phyloP scores from a whole-genome alignment of 2,888 invertebrate genomes.

The Luffia ferchaultella region DNA sequence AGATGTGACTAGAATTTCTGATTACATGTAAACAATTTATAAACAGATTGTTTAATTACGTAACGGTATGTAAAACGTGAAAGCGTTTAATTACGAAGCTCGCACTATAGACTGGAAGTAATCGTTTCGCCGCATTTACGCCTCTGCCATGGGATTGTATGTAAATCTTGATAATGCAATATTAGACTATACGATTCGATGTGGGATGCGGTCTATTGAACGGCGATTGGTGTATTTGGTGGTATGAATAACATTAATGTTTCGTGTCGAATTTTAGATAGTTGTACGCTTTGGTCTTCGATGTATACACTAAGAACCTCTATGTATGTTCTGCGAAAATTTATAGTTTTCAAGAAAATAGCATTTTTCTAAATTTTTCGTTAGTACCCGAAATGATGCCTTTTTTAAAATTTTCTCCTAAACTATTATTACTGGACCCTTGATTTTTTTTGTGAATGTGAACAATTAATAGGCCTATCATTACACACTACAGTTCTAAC shows the following conservation, averaged over 20 bases:
- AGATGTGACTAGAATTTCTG: too few relatives aligned
- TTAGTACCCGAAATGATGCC: too few relatives aligned
- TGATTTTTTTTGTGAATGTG: too few relatives aligned
- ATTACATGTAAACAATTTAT: too few relatives aligned
- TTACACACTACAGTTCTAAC: too few relatives aligned
- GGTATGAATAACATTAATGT: conserved; percentile 12
- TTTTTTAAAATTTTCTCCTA: too few relatives aligned
- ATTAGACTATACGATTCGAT: not conserved
- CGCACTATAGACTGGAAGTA: conserved; percentile 26
- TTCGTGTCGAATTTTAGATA: conserved; percentile 17
- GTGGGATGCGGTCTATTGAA: conserved; percentile 23
- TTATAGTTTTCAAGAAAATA: too few relatives aligned
- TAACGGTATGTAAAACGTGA: not conserved
- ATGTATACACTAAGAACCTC: not conserved
- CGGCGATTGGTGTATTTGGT: conserved; percentile 34
- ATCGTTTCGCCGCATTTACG: conserved; percentile 36
- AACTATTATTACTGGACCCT: too few relatives aligned
- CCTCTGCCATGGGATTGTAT: conserved; percentile 44
- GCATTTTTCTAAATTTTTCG: too few relatives aligned
- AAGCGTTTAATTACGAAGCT: conserved; percentile 17
- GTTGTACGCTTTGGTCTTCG: not conserved
- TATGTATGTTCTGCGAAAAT: not conserved
- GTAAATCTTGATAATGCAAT: conserved; percentile 26
- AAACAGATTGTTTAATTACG: not conserved
- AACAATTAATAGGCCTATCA: too few relatives aligned